Base-by-base conservation (phyloP, 2,797 vertebrate genomes). In the Phalanger gymnotis region DNA sequence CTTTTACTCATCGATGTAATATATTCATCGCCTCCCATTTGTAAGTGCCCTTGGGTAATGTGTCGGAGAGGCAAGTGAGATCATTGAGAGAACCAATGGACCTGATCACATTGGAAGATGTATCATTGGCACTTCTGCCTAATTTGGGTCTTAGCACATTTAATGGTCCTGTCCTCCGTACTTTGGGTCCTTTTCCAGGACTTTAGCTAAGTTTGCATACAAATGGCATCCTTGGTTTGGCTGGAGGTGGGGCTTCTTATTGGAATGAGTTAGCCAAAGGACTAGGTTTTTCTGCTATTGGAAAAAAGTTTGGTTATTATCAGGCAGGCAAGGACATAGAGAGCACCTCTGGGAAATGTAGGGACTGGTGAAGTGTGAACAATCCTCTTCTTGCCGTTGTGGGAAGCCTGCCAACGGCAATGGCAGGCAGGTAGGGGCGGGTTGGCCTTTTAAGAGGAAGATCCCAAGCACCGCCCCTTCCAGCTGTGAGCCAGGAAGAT, bases 61-160 rank as follows among this genome's bases (percentile, higher is more conserved):
- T 97, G 94, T 98, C 97, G 97, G 96, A 98, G 96, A 98, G 94
- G 96, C 97, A 98, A 98, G 96, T 97, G 97, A 98, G 98, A 98
- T 98, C 96, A 98, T 98, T 95, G 98, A 95, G 96, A 91, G 97
- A 92, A 0, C 47, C 97, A 98, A 98, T 98, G 98, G 97, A 98
- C 98, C 98, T 92, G 97, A 98, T 98, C 98, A 94, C 97, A 97
- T 98, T 98, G 97, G 96, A 97, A 98, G 97, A 96, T 98, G 94
- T 94, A 91, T 97, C 90, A 89, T 96, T 95, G 96, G 95, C 95
- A 91, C 96, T 98, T 97, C 73, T 97, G 95, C 96, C 94, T 97
- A 95, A 96, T 98, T 97, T 97, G 97, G 92, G 92, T 61, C 91
- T 97, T 96, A 95, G 53, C n/a, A n/a, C n/a, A n/a, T n/a, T 98